Evolutionary conservation across 2,113 vertebrate genomes (phyloP).

Genomic region (Girardinichthys multiradiatus): DNA sequence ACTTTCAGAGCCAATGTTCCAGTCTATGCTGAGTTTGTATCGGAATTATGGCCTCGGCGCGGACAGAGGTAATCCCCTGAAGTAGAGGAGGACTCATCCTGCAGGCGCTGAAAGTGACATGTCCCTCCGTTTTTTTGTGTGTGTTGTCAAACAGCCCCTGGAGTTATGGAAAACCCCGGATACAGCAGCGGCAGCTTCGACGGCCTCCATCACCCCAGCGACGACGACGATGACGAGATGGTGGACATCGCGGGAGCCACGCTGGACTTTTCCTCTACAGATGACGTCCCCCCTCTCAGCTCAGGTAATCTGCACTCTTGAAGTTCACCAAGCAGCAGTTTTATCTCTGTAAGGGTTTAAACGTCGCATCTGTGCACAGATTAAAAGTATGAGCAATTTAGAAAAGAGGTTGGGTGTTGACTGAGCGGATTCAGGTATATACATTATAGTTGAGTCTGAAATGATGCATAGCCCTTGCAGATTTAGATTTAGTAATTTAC

Average conservation of each 20-base stretch:
- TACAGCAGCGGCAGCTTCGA: conserved; percentile 81
- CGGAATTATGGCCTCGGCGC: neutral
- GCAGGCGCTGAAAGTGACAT: neutral
- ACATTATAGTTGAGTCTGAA: no score
- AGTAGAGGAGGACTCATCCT: no score
- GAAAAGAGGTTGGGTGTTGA: no score
- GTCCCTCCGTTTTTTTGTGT: neutral
- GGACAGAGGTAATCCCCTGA: conserved; percentile 24
- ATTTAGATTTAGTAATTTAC: no score
- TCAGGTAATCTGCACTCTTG: conserved; percentile 74
- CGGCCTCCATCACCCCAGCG: conserved; percentile 83
- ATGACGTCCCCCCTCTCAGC: conserved; percentile 85
- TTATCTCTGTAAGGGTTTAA: no score
- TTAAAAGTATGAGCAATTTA: no score
- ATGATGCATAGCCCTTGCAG: no score
- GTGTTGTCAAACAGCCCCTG: neutral
- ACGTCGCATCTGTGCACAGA: no score
- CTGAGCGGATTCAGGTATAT: no score
- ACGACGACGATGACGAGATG: conserved; percentile 93
- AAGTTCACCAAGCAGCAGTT: no score
- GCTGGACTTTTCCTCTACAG: conserved; percentile 85
- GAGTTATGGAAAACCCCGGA: conserved; percentile 83
- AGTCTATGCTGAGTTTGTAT: conserved; percentile 1
- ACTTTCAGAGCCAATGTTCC: conserved; percentile 34
- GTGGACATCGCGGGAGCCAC: conserved; percentile 89